A percentile compares a stretch with the other conserved stretches of the same genome.
Conservation (phyloP, 2,113 vertebrate species). For the Probosciger aterrimus region DNA sequence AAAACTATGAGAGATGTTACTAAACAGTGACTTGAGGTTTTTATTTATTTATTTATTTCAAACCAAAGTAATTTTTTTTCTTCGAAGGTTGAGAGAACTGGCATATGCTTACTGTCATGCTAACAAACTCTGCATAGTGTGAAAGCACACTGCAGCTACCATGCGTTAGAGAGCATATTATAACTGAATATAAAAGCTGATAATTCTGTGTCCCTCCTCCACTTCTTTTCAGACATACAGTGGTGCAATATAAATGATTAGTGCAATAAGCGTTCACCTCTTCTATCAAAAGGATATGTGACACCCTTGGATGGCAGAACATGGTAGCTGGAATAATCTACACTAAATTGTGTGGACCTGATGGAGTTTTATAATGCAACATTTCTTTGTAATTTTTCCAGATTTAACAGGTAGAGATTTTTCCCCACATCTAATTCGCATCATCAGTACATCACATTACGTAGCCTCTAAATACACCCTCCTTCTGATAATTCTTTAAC, state of each 20-base stretch:
- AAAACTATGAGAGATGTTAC: neutral
- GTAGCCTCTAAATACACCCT: neutral
- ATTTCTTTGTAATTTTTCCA: neutral
- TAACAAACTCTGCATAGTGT: slow-evolving; percentile 18
- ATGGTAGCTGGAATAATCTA: neutral
- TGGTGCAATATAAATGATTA: neutral
- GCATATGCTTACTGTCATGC: slow-evolving; percentile 7
- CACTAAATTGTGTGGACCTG: neutral
- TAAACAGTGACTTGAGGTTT: neutral
- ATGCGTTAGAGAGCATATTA: neutral
- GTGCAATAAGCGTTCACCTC: neutral
- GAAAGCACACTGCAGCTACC: slow-evolving; percentile 2
- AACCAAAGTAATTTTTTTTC: neutral
- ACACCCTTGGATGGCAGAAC: neutral
- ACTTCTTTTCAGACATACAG: neutral
- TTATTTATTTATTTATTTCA: slow-evolving; percentile 15
- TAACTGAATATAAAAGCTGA: neutral
- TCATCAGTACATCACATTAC: neutral
- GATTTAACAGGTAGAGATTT: neutral
- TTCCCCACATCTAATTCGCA: neutral
- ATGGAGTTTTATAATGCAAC: neutral
- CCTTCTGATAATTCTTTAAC: neutral
- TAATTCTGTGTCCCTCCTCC: neutral
- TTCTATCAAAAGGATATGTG: neutral
- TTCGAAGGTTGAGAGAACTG: slow-evolving; percentile 4